Percentiles rank a stretch among this genome's conserved stretches.
Evolutionary conservation across 2,113 vertebrate genomes (phyloP).

Genomic region (Microcebus tavaratra): DNA sequence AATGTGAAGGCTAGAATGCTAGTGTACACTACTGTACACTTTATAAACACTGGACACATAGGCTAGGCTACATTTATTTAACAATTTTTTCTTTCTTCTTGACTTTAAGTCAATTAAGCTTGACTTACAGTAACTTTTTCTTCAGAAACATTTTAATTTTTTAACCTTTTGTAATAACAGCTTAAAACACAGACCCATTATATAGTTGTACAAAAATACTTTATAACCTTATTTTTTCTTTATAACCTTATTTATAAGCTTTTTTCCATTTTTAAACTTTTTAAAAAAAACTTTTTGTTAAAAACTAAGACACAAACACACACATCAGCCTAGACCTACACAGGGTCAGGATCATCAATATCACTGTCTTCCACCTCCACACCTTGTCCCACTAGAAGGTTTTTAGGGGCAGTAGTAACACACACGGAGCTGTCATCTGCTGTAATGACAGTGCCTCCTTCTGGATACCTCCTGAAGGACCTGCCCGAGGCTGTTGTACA

Average conservation of each 20-base stretch:
- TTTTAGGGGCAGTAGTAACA: too few species aligned
- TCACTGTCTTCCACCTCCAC: too few species aligned
- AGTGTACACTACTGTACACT: too few species aligned
- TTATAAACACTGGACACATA: neutral
- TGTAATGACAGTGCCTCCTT: too few species aligned
- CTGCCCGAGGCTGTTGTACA: too few species aligned
- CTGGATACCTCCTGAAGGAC: too few species aligned
- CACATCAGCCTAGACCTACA: neutral
- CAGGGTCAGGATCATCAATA: too few species aligned
- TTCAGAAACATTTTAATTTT: neutral
- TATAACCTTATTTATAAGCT: neutral
- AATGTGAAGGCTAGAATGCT: too few species aligned
- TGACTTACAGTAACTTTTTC: neutral
- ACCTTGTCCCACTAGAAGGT: too few species aligned
- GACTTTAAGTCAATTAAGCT: neutral
- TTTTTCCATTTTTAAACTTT: neutral
- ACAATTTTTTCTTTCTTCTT: neutral
- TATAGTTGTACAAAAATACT: neutral
- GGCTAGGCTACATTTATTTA: neutral
- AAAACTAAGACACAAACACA: neutral
- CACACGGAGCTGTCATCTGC: too few species aligned
- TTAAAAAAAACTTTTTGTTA: neutral
- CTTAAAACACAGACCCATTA: too few species aligned
- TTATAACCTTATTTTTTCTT: neutral
- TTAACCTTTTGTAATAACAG: neutral